phyloP scores from a whole-genome alignment of 2,888 invertebrate genomes.

The Tenthredo mesomela region DNA sequence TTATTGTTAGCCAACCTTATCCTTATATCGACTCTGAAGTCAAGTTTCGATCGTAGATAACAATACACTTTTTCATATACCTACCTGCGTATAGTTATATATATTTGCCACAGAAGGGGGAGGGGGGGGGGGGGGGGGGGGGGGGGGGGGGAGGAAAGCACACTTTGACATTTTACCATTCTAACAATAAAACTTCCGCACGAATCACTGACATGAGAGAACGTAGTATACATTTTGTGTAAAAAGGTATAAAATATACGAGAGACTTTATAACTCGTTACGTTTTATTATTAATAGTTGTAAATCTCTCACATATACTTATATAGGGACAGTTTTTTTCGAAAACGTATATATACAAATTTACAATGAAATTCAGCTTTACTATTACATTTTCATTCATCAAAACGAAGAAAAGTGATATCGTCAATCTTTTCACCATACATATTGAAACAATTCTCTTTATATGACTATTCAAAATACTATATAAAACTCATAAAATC shows the following conservation, averaged over 20 bases:
- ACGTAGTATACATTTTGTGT: constrained; percentile 43
- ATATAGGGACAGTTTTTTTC: neutral
- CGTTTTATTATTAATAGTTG: neutral
- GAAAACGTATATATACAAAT: neutral
- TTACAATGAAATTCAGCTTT: neutral
- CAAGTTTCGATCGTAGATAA: constrained; percentile 58
- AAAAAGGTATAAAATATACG: constrained; percentile 4
- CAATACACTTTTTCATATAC: constrained; percentile 48
- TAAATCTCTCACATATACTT: neutral
- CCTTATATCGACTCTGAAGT: constrained; percentile 54
- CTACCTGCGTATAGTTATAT: constrained; percentile 44
- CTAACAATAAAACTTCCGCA: neutral
- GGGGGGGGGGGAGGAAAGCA: neutral
- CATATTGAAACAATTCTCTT: neutral
- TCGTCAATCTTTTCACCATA: neutral
- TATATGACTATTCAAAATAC: too few species aligned
- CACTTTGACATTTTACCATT: constrained; percentile 16
- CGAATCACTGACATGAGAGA: neutral
- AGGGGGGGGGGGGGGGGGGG: neutral
- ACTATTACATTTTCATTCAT: neutral
- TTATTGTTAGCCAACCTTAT: constrained; percentile 54
- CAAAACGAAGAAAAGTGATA: neutral
- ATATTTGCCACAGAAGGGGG: neutral
- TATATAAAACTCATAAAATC: neutral
- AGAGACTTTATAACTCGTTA: neutral